Evolutionary conservation across 2,113 vertebrate species (phyloP).

Genomic region (Thalassarche chlororhynchos): DNA sequence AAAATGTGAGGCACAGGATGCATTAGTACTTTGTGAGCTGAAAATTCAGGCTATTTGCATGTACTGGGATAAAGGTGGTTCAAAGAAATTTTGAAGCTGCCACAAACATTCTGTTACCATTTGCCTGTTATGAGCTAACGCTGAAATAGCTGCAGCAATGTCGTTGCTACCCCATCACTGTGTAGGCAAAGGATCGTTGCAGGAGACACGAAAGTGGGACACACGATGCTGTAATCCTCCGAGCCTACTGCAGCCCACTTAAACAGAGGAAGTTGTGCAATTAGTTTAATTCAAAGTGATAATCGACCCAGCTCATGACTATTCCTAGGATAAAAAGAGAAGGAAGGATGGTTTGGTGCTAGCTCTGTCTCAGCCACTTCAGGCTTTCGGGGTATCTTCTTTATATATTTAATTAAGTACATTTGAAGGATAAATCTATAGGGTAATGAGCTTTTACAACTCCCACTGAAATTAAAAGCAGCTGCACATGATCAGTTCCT

Average conservation of each 20-base stretch:
- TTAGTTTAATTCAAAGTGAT: conserved; percentile 33
- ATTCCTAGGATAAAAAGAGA: neutral
- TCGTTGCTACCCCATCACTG: neutral
- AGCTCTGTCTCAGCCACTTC: neutral
- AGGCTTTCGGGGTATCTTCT: neutral
- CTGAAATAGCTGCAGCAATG: neutral
- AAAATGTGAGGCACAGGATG: conserved; percentile 10
- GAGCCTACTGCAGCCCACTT: conserved; percentile 2
- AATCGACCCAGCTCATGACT: neutral
- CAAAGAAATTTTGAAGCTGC: conserved; percentile 10
- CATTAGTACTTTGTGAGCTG: neutral
- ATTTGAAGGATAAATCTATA: conserved; percentile 34
- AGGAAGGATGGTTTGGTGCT: neutral
- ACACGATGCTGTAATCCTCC: neutral
- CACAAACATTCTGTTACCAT: neutral
- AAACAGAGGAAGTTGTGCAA: neutral
- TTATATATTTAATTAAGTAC: conserved; percentile 23
- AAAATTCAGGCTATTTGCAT: neutral
- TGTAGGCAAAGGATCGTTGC: conserved; percentile 5
- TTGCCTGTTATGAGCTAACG: neutral
- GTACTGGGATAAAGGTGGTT: neutral
- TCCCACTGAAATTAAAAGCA: conserved; percentile 37
- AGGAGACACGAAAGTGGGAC: neutral
- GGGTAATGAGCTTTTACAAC: neutral
- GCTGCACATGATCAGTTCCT: neutral